Evolutionary conservation across 2,888 invertebrate species (phyloP).

Genomic region (Scaptomyza polygonia): DNA sequence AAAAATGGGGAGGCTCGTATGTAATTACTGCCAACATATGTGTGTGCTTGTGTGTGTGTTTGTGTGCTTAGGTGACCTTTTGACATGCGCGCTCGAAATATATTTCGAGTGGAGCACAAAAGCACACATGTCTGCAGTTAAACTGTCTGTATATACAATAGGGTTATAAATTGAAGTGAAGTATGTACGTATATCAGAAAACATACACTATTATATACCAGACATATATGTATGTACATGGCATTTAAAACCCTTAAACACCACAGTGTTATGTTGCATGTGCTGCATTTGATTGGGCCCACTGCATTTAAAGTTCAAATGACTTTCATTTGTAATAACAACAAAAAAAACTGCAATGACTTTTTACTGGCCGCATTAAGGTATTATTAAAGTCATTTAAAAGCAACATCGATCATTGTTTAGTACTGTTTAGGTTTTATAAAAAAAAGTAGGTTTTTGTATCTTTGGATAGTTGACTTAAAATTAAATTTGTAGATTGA

Average conservation of each 20-base stretch:
- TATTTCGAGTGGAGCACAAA: constrained; percentile 69
- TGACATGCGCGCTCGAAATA: constrained; percentile 80
- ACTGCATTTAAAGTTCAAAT: constrained; percentile 31
- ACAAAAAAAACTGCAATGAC: constrained; percentile 29
- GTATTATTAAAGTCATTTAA: background rate
- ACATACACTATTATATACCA: background rate
- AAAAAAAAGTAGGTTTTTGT: too few relatives aligned
- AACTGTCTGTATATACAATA: constrained; percentile 17
- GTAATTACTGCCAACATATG: constrained; percentile 62
- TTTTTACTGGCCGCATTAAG: constrained; percentile 29
- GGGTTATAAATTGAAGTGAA: constrained; percentile 9
- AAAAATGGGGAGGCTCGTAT: constrained; percentile 68
- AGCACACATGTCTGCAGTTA: constrained; percentile 41
- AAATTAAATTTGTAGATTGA: too few relatives aligned
- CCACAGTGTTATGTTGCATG: constrained; percentile 40
- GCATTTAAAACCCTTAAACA: constrained; percentile 56
- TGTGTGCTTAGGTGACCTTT: constrained; percentile 66
- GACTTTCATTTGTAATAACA: constrained; percentile 12
- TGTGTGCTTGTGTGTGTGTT: constrained; percentile 6
- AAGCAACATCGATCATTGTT: background rate
- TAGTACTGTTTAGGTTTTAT: too few relatives aligned
- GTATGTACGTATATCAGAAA: background rate
- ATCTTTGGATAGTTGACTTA: too few relatives aligned
- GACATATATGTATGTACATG: too few relatives aligned
- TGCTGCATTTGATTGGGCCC: constrained; percentile 39